A percentile compares a stretch with the other conserved stretches of the same genome.
phyloP scores from a whole-genome alignment of 35 echinoderm and acorn worm species.

The Acanthaster planci region DNA sequence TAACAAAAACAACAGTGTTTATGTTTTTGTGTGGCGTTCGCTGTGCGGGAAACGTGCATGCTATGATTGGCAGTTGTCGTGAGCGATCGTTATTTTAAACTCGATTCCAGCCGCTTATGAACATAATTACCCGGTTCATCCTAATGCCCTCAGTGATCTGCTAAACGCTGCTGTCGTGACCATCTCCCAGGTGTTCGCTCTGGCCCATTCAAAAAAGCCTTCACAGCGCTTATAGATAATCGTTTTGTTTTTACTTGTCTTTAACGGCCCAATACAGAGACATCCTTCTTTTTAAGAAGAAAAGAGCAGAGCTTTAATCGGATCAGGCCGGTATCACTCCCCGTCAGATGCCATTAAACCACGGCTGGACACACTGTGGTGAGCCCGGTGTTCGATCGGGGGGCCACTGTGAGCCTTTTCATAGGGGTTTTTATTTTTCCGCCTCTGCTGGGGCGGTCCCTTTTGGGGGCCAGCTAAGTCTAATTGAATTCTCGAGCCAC shows the following conservation, averaged over 20 bases:
- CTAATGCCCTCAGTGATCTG: too few relatives aligned
- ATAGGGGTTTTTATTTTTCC: neutral
- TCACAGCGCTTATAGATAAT: slow-evolving; percentile 10
- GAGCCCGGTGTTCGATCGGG: slow-evolving; percentile 12
- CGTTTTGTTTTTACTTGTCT: slow-evolving; percentile 34
- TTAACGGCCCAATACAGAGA: neutral
- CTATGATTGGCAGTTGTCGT: too few relatives aligned
- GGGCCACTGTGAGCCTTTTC: neutral
- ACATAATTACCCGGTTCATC: too few relatives aligned
- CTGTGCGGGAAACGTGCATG: too few relatives aligned
- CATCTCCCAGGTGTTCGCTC: slow-evolving; percentile 1
- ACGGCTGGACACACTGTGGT: neutral
- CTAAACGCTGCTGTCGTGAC: too few relatives aligned
- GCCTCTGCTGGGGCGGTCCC: neutral
- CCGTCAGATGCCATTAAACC: slow-evolving; percentile 18
- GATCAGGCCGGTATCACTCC: neutral
- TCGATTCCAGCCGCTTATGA: too few relatives aligned
- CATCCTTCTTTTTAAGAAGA: neutral
- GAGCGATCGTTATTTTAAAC: too few relatives aligned
- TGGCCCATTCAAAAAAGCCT: neutral
- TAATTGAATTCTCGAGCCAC: slow-evolving; percentile 35
- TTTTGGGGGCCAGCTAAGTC: slow-evolving; percentile 2
- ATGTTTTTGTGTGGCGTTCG: too few relatives aligned
- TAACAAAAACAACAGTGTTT: too few relatives aligned
- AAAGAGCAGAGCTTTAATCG: neutral